Base-by-base conservation (phyloP, 2,113 vertebrate species). In the Corythaeola cristata region DNA sequence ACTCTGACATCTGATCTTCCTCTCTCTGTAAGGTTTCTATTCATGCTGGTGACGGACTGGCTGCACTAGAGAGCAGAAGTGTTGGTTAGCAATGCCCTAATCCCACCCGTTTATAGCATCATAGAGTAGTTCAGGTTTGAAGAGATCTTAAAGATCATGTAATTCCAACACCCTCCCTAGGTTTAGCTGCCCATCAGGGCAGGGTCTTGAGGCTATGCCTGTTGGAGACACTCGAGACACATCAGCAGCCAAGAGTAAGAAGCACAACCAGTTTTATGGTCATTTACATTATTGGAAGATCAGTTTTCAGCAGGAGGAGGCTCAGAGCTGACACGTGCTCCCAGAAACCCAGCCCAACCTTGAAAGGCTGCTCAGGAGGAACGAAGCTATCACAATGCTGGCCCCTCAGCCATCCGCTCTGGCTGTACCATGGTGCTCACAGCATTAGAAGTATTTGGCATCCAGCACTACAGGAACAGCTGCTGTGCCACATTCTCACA, bases 331-430 rank as follows among this genome's bases (percentile, higher is more conserved):
- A 24, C 9, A n/a, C 26, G 3, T 3, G 24, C 28, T 67, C 28
- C 24, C 37, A 77, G 44, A 52, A 78, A 56, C 30, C 35, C 71
- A 88, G 56, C 24, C 27, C 32, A 80, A 62, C 27, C 32, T 69
- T 14, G 11, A 33, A 24, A 60, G 32, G 28, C 27, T 39, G 32
- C 81, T 69, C 56, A 35, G 45, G 64, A 74, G 55, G 21, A 56
- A 15, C 1, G 35, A 68, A 49, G 15, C 19, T 22, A 6, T 6
- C 24, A 8, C 1, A 1, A 27, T 30, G 10, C 22, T 11, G 64
- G 12, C 15, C 44, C 60, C 69, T 41, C 22, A 50, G 33, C 68
- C 63, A 52, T 28, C 53, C 35, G 32, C 16, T 49, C 58, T 33
- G 52, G 39, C 45, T 44, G 52, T 27, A 27, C n/a, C 32, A 12